phyloP scores from a whole-genome alignment of 2,888 invertebrate genomes.

The Helleia helle region DNA sequence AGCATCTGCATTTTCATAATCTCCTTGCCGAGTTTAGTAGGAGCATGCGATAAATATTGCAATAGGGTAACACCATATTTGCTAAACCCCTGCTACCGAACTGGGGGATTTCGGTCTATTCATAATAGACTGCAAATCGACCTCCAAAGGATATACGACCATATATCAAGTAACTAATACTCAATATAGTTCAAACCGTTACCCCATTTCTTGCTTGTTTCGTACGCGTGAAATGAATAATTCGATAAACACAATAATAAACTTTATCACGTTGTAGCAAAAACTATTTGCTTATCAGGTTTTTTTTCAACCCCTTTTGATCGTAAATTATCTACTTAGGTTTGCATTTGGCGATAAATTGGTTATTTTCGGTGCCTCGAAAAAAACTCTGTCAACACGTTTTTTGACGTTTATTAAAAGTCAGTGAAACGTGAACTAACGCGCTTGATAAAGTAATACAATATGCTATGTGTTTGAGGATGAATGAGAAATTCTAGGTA shows the following conservation, averaged over 20 bases:
- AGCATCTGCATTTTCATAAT: constrained; percentile 49
- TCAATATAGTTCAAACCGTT: constrained; percentile 22
- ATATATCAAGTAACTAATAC: constrained; percentile 24
- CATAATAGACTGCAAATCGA: constrained; percentile 47
- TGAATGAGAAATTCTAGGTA: no score
- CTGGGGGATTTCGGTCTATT: constrained; percentile 47
- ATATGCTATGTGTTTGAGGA: background rate
- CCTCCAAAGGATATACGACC: constrained; percentile 29
- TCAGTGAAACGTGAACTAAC: constrained; percentile 12
- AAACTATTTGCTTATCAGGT: constrained; percentile 33
- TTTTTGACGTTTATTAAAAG: constrained; percentile 17
- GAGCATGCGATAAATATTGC: constrained; percentile 58
- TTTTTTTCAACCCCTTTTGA: constrained; percentile 42
- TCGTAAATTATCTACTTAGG: constrained; percentile 65
- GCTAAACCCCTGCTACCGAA: constrained; percentile 43
- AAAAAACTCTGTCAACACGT: constrained; percentile 47
- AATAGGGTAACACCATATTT: constrained; percentile 58
- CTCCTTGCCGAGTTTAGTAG: constrained; percentile 36
- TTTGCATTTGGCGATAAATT: constrained; percentile 60
- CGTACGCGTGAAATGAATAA: constrained; percentile 62
- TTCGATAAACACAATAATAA: constrained; percentile 46
- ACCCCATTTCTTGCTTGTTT: constrained; percentile 64
- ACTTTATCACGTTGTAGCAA: constrained; percentile 43
- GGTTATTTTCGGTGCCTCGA: constrained; percentile 37
- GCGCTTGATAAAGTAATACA: constrained; percentile 1